Evolutionary conservation across 2,888 invertebrate genomes (phyloP), one percentile per base, ranked within the genome.

Genomic region (Endotricha flammealis): DNA sequence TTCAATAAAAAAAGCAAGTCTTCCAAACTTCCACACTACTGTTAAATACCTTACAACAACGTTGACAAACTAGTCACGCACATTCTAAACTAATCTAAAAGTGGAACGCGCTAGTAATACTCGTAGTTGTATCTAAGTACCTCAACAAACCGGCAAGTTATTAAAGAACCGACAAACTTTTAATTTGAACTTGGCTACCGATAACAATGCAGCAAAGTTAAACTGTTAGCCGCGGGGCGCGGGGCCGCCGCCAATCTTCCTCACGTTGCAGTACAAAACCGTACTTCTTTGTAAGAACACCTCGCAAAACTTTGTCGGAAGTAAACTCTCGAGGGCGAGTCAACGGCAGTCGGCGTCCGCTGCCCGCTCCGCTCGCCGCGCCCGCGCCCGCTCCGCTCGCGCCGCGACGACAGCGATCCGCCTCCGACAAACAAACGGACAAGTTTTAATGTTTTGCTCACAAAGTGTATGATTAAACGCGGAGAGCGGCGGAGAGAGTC

Each of bases 401-500:
- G 57, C 53, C 59, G 50, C 61, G 61, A 59, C 67, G 57, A 49
- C 67, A 60, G 60, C 67, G 73, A 68, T 64, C 77, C 73, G 69
- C 78, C 78, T 74, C 79, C 75, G 63, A 77, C 80, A 82, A 85
- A 85, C 85, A 85, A 85, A 85, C 83, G 85, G 79, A 83, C 83
- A 85, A 85, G 83, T 85, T 86, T 85, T 85, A 86, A 85, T 85
- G 85, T 86, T 85, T 85, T 83, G 85, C 83, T 85, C 85, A 82
- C 83, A 82, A 85, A 86, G 85, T 86, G 86, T 85, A 85, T 86
- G 85, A 86, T 86, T 86, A 86, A 85, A 83, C 83, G 83, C 80
- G 79, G 82, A 85, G 85, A 85, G 83, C 82, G 82, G 74, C 76
- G 75, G 79, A 81, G 85, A 83, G 85, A 82, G 77, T 77, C 81